Evolutionary conservation across 2,113 vertebrate species (phyloP).

Genomic region (Leucoraja erinaceus): DNA sequence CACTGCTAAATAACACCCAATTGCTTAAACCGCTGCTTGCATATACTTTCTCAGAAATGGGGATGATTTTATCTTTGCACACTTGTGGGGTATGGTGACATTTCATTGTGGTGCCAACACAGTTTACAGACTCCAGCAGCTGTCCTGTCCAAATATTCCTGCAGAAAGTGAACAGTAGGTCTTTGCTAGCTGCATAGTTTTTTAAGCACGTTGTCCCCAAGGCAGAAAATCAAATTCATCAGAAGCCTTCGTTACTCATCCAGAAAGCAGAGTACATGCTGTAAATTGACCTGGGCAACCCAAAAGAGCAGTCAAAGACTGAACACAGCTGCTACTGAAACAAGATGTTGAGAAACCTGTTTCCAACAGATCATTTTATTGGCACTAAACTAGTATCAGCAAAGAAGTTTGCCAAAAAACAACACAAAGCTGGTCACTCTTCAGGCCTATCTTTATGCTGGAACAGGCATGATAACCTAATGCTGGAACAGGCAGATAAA

Average conservation of each 20-base stretch:
- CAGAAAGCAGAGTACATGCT: background rate
- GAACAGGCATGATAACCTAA: background rate
- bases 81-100: background rate
- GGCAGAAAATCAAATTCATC: background rate
- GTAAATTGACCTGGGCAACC: background rate
- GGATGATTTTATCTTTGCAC: background rate
- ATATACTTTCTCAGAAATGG: slow-evolving; percentile 1
- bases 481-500: background rate
- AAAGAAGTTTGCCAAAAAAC: background rate
- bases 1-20: background rate
- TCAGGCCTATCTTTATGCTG: background rate
- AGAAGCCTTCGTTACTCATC: background rate
- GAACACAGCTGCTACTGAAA: background rate
- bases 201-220: background rate
- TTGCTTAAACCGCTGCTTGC: background rate
- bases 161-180: background rate
- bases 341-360: background rate
- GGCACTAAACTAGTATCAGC: background rate
- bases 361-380: background rate
- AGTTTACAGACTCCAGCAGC: background rate
- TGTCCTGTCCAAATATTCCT: background rate
- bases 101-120: background rate
- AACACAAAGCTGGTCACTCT: background rate
- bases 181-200: background rate
- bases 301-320: background rate